phyloP scores from a whole-genome alignment of 2,113 vertebrate genomes.

The Terrapene triunguis region DNA sequence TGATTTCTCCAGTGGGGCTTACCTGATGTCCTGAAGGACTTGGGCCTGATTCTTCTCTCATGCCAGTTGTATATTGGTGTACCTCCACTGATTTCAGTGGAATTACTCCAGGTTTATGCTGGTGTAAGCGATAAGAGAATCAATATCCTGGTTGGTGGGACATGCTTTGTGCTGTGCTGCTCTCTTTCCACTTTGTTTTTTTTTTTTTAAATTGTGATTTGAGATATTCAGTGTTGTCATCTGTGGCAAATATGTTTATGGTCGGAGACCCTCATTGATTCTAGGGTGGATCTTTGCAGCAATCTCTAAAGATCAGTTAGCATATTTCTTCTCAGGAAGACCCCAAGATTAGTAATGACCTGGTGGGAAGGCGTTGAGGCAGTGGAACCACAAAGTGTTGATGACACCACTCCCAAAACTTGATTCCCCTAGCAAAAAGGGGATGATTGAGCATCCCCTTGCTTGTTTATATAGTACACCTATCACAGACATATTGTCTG shows the following conservation, averaged over 20 bases:
- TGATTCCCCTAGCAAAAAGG: neutral
- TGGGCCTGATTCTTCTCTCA: neutral
- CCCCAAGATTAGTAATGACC: no score
- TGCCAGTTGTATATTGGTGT: fast-evolving
- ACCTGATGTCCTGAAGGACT: neutral
- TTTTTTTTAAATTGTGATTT: neutral
- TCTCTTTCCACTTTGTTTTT: neutral
- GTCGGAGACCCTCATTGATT: neutral
- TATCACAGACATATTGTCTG: neutral
- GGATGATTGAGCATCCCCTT: neutral
- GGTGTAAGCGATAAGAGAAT: neutral
- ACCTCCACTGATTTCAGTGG: neutral
- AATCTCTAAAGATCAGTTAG: neutral
- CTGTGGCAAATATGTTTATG: neutral
- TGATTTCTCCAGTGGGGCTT: conserved; percentile 11
- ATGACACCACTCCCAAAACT: neutral
- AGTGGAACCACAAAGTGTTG: neutral
- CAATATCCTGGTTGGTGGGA: neutral
- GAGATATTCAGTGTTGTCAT: neutral
- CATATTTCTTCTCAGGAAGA: no score
- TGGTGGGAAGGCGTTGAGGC: neutral
- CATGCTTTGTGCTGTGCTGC: fast-evolving
- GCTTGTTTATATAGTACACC: neutral
- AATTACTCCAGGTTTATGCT: neutral
- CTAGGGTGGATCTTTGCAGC: neutral